Evolutionary conservation across 2,797 vertebrate species (phyloP).

Genomic region (Phalanger gymnotis): DNA sequence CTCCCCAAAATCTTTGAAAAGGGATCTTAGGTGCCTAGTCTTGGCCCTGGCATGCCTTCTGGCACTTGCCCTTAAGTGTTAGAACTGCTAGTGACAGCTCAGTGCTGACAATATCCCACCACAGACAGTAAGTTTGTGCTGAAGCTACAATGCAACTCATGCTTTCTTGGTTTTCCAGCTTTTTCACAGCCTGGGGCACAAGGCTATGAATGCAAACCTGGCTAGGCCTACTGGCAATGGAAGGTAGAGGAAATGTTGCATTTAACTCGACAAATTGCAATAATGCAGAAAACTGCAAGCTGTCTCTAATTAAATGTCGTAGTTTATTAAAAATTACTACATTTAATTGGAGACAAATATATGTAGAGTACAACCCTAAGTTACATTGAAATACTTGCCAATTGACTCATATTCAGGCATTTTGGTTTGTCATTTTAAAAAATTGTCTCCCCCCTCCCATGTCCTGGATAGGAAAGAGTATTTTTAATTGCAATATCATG

Average conservation of each 20-base stretch:
- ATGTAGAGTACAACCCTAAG: slow-evolving; percentile 38
- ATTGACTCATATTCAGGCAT: slow-evolving; percentile 37
- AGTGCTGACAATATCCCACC: neutral
- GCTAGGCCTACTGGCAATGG: neutral
- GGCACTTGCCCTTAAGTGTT: neutral
- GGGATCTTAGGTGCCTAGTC: neutral
- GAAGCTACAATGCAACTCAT: neutral
- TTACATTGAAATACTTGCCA: slow-evolving; percentile 47
- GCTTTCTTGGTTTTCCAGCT: neutral
- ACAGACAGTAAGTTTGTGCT: neutral
- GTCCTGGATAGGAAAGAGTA: slow-evolving; percentile 18
- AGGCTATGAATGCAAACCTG: neutral
- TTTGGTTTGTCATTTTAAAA: slow-evolving; percentile 9
- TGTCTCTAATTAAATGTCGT: slow-evolving; percentile 47
- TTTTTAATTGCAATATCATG: slow-evolving; percentile 16
- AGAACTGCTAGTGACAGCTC: neutral
- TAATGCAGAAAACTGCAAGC: neutral
- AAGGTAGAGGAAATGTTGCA: neutral
- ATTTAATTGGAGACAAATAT: slow-evolving; percentile 36
- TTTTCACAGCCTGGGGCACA: neutral
- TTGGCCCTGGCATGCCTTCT: no score
- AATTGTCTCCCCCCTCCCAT: slow-evolving; percentile 1
- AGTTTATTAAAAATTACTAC: slow-evolving; percentile 50
- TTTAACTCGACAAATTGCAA: neutral
- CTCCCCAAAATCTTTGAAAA: neutral